Conservation (phyloP, 2,113 vertebrate species). For the Trinectes maculatus region DNA sequence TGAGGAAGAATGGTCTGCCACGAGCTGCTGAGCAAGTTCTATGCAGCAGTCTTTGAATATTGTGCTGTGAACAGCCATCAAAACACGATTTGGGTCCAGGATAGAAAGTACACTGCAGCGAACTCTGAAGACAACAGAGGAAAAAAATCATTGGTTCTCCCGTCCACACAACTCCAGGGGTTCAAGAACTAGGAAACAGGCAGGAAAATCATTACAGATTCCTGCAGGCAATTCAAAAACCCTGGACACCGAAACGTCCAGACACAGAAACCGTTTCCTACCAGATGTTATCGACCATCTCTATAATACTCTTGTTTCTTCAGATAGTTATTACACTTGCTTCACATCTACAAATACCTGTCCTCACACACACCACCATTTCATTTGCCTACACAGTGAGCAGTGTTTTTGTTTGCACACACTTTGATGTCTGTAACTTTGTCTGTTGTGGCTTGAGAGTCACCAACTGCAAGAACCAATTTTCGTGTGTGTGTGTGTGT, state of each 20-base stretch:
- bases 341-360: not conserved
- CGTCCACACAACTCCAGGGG: too few relatives aligned
- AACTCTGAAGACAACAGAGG: not conserved
- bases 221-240: not conserved
- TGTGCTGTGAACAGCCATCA: conserved; percentile 10
- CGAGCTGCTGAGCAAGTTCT: conserved; percentile 2
- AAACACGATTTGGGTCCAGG: not conserved
- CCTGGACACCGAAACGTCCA: not conserved
- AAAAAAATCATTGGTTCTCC: not conserved
- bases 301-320: not conserved
- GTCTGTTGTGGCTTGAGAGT: not conserved
- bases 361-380: not conserved
- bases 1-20: not conserved
- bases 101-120: not conserved
- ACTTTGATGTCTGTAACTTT: too few relatives aligned
- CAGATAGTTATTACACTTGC: too few relatives aligned
- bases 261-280: not conserved
- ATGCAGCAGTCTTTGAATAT: not conserved
- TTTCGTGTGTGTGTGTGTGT: not conserved
- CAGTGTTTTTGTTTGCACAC: not conserved
- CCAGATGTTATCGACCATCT: not conserved
- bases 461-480: not conserved
- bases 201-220: not conserved
- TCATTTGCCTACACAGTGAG: not conserved
- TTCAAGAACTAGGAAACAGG: not conserved